phyloP scores from a whole-genome alignment of 2,113 vertebrate genomes.

The Gadus chalcogrammus region DNA sequence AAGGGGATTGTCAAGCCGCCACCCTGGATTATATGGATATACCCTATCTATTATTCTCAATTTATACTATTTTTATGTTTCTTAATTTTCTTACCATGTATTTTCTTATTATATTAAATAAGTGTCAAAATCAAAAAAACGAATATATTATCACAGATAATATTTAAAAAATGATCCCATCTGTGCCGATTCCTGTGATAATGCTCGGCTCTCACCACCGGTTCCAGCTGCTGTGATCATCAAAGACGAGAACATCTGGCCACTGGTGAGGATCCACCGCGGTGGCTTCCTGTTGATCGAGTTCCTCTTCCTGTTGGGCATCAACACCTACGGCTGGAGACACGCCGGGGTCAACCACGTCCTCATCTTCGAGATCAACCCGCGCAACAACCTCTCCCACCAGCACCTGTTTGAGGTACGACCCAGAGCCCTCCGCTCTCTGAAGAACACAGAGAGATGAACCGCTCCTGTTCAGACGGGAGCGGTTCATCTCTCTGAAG shows the following conservation, averaged over 20 bases:
- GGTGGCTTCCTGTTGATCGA: slow-evolving; percentile 97
- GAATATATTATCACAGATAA: neutral
- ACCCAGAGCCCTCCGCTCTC: neutral
- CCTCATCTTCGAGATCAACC: slow-evolving; percentile 96
- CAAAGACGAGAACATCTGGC: slow-evolving; percentile 79
- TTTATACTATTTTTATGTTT: no score
- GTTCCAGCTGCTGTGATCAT: slow-evolving; percentile 80
- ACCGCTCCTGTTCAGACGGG: no score
- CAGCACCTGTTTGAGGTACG: slow-evolving; percentile 96
- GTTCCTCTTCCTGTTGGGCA: slow-evolving; percentile 95
- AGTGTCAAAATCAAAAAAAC: no score
- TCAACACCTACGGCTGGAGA: slow-evolving; percentile 95
- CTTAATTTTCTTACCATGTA: slow-evolving; percentile 10
- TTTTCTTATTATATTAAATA: neutral
- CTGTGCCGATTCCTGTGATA: neutral
- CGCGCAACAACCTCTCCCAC: slow-evolving; percentile 93
- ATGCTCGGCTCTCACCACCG: no score
- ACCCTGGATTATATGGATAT: no score
- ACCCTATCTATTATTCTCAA: neutral
- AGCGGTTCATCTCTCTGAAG: no score
- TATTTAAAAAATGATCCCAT: neutral
- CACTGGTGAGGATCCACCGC: slow-evolving; percentile 92
- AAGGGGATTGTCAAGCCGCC: no score
- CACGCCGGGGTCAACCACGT: slow-evolving; percentile 95
- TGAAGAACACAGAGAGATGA: no score